Evolutionary conservation across 2,888 invertebrate species (phyloP), one percentile per base, ranked within the genome.

Genomic region (Cheilosia vernalis): DNA sequence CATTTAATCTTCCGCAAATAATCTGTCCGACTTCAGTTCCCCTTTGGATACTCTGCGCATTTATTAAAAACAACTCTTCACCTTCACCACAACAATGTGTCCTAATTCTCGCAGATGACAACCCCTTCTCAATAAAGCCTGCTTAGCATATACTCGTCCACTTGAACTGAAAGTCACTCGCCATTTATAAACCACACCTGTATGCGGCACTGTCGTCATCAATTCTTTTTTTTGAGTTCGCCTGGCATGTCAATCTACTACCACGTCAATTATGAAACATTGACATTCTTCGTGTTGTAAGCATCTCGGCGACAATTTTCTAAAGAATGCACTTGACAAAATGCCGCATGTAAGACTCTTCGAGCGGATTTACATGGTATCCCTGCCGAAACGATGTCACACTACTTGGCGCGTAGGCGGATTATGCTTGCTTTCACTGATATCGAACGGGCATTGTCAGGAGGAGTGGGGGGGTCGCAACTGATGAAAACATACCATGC

Each of bases 241-340:
- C 27, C 51, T 58, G 53, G 44, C 58, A 58, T 58, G 40, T 53
- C 60, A 72, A 66, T 73, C 58, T 53, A 64, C 58, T 80, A 30
- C 55, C n/a, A 73, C 69, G 74, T 74, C 80, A 84, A 84, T 84
- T 84, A 84, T 74, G 70, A 84, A 84, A 60, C 80, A 84, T 84
- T 79, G 79, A 79, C 79, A 63, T 84, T 69, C 42, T 67, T 58
- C 79, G 60, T 72, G 30, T 58, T 64, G 63, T 79, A 74, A 77
- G 77, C 63, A 84, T 74, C 79, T 64, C 74, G 64, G 69, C 69
- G 73, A 79, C 74, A 79, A 79, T 79, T 84, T 78, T 74, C 73
- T 74, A 69, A 80, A 84, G 74, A 79, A 79, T 74, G 53, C 79
- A 74, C 80, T 74, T 84, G 61, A 74, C 78, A 67, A 79, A 27